Evolutionary conservation across 37 sponge, comb jelly and placozoan species (phyloP).

Genomic region (Spongilla lacustris): DNA sequence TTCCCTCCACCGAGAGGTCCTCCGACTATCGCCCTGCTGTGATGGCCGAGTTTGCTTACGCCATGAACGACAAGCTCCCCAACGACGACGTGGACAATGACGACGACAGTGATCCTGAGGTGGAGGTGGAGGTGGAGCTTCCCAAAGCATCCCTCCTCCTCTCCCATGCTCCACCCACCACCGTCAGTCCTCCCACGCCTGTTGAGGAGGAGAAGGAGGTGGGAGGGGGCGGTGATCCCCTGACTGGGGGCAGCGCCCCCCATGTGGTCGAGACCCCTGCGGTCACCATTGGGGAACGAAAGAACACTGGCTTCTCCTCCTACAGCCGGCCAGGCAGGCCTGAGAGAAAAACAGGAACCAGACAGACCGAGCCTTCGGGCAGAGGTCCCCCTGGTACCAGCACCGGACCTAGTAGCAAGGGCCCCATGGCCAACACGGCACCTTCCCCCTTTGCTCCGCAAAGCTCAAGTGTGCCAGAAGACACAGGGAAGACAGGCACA

Average conservation of each 20-base stretch:
- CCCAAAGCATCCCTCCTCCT: background rate
- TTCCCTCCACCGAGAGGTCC: background rate
- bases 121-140: slow-evolving; percentile 10
- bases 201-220: background rate
- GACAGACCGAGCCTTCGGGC: background rate
- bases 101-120: slow-evolving; percentile 1
- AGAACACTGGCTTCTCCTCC: background rate
- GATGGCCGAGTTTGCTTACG: background rate
- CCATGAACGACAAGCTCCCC: background rate
- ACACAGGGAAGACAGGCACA: background rate
- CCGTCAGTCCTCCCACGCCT: background rate
- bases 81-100: background rate
- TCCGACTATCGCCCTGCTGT: background rate
- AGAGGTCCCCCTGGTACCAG: background rate
- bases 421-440: background rate
- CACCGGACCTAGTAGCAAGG: background rate
- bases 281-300: background rate
- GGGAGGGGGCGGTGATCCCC: background rate
- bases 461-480: background rate
- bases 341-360: background rate
- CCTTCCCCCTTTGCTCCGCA: background rate
- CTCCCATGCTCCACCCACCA: background rate
- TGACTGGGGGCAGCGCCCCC: background rate
- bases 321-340: background rate
- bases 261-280: background rate